These are phyloP conservation scores for Zosterops japonicus DNA, from an alignment of 2,113 vertebrate species.

Conservation along the genomic window DNA sequence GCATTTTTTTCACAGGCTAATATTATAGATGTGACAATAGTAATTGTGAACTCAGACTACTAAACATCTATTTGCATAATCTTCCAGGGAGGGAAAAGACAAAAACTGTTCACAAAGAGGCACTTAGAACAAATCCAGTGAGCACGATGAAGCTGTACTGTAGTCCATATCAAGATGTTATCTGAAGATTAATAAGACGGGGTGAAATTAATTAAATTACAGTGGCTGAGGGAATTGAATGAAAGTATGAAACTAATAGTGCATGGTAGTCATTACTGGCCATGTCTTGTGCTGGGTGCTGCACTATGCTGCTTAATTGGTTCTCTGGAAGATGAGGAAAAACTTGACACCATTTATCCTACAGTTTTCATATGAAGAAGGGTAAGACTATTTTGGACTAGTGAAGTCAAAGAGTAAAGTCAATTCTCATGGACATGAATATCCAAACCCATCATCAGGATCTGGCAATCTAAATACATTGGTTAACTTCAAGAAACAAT, in stretches of 20 bases:
- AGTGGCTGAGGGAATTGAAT: slow-evolving; percentile 23
- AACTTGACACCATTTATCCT: not conserved
- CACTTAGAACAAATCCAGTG: not conserved
- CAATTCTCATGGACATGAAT: not conserved
- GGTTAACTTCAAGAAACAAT: not conserved
- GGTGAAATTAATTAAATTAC: slow-evolving; percentile 50
- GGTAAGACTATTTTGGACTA: not conserved
- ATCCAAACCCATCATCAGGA: not conserved
- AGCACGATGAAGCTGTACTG: not conserved
- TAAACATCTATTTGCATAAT: not conserved
- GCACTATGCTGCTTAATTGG: not conserved
- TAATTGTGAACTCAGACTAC: not conserved
- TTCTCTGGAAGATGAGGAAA: not conserved
- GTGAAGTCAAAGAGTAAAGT: not conserved
- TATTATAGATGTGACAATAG: not conserved
- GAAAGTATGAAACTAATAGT: not conserved
- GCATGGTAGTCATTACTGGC: not conserved
- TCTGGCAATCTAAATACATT: not conserved
- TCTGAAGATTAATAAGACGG: not conserved
- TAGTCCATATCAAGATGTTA: slow-evolving; percentile 5
- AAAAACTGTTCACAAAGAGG: not conserved
- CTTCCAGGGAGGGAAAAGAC: not conserved
- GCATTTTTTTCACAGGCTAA: not conserved
- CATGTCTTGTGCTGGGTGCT: not conserved
- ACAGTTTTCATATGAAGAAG: not conserved